Percentiles rank a stretch among this genome's conserved stretches.
These are phyloP conservation scores for Episyrphus balteatus DNA, from an alignment of 1,140 invertebrate species.

Conservation along the genomic window DNA sequence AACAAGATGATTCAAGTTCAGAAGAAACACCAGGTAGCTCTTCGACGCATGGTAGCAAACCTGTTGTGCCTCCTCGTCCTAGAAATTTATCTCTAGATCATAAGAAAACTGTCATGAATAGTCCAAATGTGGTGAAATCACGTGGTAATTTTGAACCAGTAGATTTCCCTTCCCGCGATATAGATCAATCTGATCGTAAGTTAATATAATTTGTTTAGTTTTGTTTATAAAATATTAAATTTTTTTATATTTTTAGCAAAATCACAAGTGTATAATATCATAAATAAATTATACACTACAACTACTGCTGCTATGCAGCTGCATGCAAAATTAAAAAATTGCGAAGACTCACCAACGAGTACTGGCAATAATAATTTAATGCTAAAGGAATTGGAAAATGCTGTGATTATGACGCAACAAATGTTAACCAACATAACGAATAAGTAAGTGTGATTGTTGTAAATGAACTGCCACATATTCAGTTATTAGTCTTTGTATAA, in stretches of 20 bases:
- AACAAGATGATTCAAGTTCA: slow-evolving; percentile 65
- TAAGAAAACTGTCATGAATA: slow-evolving; percentile 18
- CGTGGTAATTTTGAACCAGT: slow-evolving; percentile 10
- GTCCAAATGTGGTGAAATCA: slow-evolving; percentile 15
- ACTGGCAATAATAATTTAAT: slow-evolving; percentile 15
- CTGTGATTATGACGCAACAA: slow-evolving; percentile 40
- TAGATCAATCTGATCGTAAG: slow-evolving; percentile 27
- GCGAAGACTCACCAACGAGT: slow-evolving; percentile 12
- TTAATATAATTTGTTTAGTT: not conserved
- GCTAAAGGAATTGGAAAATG: slow-evolving; percentile 41
- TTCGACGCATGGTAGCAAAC: slow-evolving; percentile 42
- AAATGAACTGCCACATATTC: not conserved
- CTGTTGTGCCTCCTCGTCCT: slow-evolving; percentile 48
- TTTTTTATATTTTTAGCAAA: slow-evolving; percentile 18
- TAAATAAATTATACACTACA: slow-evolving; percentile 34
- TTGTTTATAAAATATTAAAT: not conserved
- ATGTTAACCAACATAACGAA: slow-evolving; percentile 37
- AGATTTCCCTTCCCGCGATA: slow-evolving; percentile 11
- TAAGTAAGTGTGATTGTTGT: slow-evolving; percentile 13
- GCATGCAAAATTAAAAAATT: slow-evolving; percentile 32
- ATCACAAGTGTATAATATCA: slow-evolving; percentile 35
- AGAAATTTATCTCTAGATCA: slow-evolving; percentile 32
- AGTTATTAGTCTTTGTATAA: no score
- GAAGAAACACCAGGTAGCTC: slow-evolving; percentile 45
- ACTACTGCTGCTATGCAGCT: slow-evolving; percentile 34